Base-by-base conservation (phyloP, 2,797 vertebrate species). In the Saguinus oedipus region DNA sequence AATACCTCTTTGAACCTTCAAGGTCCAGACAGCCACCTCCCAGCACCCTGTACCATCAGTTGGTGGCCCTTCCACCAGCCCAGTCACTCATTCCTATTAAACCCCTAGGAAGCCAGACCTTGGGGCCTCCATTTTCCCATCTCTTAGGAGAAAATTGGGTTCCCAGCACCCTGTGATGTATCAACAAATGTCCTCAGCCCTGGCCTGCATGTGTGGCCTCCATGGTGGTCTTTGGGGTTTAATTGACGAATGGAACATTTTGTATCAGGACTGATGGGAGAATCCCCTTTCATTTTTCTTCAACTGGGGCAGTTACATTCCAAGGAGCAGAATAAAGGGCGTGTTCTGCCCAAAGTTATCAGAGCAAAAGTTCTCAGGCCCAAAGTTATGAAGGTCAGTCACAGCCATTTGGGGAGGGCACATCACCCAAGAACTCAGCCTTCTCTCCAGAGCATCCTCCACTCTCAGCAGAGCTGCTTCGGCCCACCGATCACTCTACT, bases 401-500 rank as follows among this genome's bases (percentile, higher is more conserved):
- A 3, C 15, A 36, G 79, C 53, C 15, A 1, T 68, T 15, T 1
- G 12, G n/a, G 42, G 26, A 89, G 50, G n/a, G 53, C 39, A 11
- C 0, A 0, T 5, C 6, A 14, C 17, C 68, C 10, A 1, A 5
- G 50, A 39, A 14, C 92, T 57, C 0, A 0, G 27, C 61, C 27
- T 33, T 12, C 44, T 27, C 44, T 59, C 53, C 6, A 22, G 27
- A 83, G 36, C 20, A 7, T 8, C 6, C 12, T 39, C 12, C 12
- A 42, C 68, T 36, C 48, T 33, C 39, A 26, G 82, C 42, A 1
- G 1, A 15, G 61, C 64, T 11, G 61, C 74, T 14, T 19, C 14
- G 15, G 33, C 14, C 27, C 20, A 26, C 26, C 0, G 7, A 5
- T 30, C 88, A 7, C 53, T 95, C 94, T 87, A 39, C 42, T 90